A percentile compares a stretch with the other conserved stretches of the same genome.
Evolutionary conservation across 2,888 invertebrate species (phyloP).

Genomic region (Zaprionus lineosus): DNA sequence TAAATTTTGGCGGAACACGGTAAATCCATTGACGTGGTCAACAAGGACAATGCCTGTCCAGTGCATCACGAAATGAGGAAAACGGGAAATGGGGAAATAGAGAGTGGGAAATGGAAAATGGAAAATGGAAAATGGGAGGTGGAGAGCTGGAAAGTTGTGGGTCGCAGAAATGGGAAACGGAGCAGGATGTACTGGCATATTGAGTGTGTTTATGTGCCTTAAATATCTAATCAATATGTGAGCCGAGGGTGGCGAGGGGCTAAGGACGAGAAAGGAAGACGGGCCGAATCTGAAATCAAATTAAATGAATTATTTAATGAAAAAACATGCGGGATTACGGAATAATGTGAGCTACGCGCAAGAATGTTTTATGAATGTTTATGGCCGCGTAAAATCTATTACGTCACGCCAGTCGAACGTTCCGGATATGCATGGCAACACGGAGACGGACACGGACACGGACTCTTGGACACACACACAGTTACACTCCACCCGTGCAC

Average conservation of each 20-base stretch:
- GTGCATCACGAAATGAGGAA: too few relatives aligned
- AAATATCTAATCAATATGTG: constrained; percentile 34
- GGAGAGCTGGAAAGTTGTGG: too few relatives aligned
- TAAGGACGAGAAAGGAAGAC: not conserved
- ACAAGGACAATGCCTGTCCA: too few relatives aligned
- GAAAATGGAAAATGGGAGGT: too few relatives aligned
- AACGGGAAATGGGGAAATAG: too few relatives aligned
- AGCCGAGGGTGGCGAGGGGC: not conserved
- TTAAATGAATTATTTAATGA: constrained; percentile 79
- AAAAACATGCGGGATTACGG: constrained; percentile 68
- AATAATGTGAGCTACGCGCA: constrained; percentile 76
- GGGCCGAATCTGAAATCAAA: constrained; percentile 60
- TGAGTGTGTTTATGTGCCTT: constrained; percentile 12
- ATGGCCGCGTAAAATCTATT: constrained; percentile 76
- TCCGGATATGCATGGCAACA: constrained; percentile 30
- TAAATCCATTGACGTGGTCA: constrained; percentile 66
- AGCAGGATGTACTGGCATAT: not conserved
- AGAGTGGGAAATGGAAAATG: too few relatives aligned
- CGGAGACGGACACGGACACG: not conserved
- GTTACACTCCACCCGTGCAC: too few relatives aligned
- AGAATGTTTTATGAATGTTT: constrained; percentile 79
- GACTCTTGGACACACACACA: not conserved
- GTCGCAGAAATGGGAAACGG: too few relatives aligned
- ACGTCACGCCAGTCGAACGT: constrained; percentile 62
- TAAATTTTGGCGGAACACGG: constrained; percentile 61